phyloP scores from a whole-genome alignment of 2,888 invertebrate species.

The Homarus gammarus region DNA sequence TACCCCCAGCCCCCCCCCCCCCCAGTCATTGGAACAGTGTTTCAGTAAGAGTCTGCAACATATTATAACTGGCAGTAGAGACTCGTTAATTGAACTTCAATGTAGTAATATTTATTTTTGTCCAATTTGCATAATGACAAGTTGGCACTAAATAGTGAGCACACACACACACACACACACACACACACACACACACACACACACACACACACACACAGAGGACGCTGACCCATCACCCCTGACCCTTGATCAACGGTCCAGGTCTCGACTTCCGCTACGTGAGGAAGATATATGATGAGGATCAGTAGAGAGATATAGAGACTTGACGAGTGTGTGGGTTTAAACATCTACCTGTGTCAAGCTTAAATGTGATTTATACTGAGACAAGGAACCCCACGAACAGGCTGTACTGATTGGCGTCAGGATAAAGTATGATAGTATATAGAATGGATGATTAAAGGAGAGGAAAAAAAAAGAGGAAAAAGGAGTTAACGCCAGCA shows the following conservation, averaged over 20 bases:
- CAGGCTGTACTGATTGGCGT: background rate
- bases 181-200: no score
- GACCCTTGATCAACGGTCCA: background rate
- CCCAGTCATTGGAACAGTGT: no score
- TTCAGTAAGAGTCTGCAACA: no score
- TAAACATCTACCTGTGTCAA: background rate
- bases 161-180: no score
- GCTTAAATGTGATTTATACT: background rate
- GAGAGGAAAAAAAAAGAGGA: background rate
- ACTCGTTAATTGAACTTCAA: no score
- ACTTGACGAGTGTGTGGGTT: background rate
- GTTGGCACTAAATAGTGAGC: no score
- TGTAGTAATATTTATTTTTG: no score
- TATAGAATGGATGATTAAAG: background rate
- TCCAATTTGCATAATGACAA: no score
- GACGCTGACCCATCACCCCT: background rate
- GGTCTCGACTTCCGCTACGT: background rate
- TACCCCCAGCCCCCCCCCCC: no score
- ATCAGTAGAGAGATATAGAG: background rate
- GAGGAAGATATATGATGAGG: background rate
- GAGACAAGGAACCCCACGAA: background rate
- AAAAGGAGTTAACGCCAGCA: background rate
- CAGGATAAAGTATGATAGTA: background rate
- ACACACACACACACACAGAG: background rate
- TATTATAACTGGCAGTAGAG: no score